Percentiles rank a stretch among this genome's conserved stretches.
These are phyloP conservation scores for Nannoperca obscura DNA, from an alignment of 2,797 vertebrate species.

Conservation along the genomic window DNA sequence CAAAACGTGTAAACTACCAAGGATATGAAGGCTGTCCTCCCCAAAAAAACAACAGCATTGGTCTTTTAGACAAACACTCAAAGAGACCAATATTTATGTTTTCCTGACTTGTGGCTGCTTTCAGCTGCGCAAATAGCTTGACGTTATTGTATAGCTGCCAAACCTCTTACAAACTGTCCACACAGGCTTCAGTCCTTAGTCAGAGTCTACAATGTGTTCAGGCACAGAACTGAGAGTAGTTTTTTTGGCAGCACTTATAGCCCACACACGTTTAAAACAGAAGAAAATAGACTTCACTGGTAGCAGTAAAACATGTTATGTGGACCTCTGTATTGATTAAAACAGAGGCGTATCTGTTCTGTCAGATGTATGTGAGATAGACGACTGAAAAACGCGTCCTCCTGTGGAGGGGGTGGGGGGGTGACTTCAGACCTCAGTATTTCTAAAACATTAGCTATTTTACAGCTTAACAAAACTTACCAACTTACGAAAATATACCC, in stretches of 20 bases:
- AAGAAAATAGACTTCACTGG: neutral
- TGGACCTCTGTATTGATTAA: neutral
- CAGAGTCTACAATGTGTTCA: conserved; percentile 2
- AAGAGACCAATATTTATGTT: no score
- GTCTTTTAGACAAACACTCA: no score
- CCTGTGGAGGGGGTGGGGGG: neutral
- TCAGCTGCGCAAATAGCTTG: neutral
- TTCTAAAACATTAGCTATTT: no score
- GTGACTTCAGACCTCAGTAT: no score
- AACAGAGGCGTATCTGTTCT: neutral
- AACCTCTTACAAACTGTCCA: neutral
- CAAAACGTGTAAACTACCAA: no score
- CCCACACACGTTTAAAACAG: neutral
- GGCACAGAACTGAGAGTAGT: neutral
- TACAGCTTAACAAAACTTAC: no score
- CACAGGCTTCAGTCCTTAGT: neutral
- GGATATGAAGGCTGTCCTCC: no score
- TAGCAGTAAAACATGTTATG: neutral
- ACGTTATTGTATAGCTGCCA: neutral
- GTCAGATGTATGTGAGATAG: neutral
- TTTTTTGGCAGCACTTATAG: neutral
- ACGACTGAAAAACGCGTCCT: no score
- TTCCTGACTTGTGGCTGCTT: no score
- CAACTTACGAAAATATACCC: no score
- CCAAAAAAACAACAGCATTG: no score